A percentile compares a stretch with the other conserved stretches of the same genome.
These are phyloP conservation scores for Microcaecilia unicolor DNA, from an alignment of 2,797 vertebrate genomes.

Conservation along the genomic window DNA sequence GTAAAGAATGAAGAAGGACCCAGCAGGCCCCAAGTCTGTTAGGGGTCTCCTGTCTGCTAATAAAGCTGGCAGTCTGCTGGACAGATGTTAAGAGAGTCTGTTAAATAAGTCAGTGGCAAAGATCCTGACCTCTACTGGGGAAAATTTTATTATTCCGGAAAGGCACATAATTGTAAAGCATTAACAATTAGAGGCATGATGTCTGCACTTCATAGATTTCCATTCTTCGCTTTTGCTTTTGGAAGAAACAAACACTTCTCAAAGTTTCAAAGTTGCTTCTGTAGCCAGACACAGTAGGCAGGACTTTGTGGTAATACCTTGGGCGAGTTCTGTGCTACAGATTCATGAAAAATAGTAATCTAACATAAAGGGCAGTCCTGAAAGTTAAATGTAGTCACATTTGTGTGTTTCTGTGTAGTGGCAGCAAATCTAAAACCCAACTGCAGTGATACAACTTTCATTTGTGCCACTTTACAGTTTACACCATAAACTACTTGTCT, in stretches of 20 bases:
- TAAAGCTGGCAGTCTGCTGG: conserved; percentile 66
- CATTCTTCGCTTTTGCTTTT: conserved; percentile 16
- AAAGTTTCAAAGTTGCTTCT: too few species aligned
- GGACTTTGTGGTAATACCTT: too few species aligned
- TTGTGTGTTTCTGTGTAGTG: too few species aligned
- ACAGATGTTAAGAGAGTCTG: conserved; percentile 78
- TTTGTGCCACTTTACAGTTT: too few species aligned
- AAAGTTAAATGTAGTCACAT: too few species aligned
- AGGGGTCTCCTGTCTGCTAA: conserved; percentile 51
- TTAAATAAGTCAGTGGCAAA: conserved; percentile 67
- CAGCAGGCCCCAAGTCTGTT: conserved; percentile 60
- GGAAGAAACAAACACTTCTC: conserved; percentile 16
- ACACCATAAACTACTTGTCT: too few species aligned
- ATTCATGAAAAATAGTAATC: too few species aligned
- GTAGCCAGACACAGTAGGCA: too few species aligned
- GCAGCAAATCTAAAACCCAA: too few species aligned
- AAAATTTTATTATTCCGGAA: conserved; percentile 76
- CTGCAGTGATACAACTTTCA: too few species aligned
- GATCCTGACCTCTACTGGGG: conserved; percentile 66
- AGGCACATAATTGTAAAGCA: conserved; percentile 62
- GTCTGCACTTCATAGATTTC: conserved; percentile 42
- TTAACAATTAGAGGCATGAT: conserved; percentile 62
- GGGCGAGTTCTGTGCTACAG: too few species aligned
- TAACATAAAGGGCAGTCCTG: too few species aligned
- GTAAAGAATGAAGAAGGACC: conserved; percentile 51